Percentiles rank a stretch among this genome's conserved stretches.
phyloP scores from a whole-genome alignment of 2,797 vertebrate genomes.

The Gallirallus australis region DNA sequence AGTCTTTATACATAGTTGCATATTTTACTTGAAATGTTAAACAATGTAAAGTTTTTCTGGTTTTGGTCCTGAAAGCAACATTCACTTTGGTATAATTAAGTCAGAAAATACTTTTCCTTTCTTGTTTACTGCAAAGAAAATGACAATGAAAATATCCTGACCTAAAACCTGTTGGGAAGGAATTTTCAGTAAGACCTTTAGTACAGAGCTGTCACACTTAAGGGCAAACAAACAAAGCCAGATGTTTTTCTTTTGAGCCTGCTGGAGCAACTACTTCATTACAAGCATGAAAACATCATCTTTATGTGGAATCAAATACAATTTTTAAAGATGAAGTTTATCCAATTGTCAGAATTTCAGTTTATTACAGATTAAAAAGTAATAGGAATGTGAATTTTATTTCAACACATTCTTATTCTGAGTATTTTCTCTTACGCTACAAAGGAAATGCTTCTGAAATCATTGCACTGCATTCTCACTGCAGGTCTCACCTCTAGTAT shows the following conservation, averaged over 20 bases:
- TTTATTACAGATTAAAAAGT: background rate
- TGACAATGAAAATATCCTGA: background rate
- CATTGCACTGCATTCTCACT: background rate
- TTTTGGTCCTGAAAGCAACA: background rate
- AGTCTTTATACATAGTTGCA: background rate
- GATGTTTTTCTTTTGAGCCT: background rate
- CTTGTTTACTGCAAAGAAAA: background rate
- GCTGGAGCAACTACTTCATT: background rate
- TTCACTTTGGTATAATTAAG: background rate
- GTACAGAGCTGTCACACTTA: background rate
- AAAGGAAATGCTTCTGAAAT: background rate
- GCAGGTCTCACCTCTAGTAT: background rate
- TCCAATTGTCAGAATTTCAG: background rate
- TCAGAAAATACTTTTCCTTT: background rate
- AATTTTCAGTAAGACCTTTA: background rate
- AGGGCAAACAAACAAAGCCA: constrained; percentile 5
- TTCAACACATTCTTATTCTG: background rate
- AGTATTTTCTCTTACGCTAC: background rate
- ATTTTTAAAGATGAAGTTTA: constrained; percentile 8
- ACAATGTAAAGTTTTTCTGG: background rate
- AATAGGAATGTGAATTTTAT: background rate
- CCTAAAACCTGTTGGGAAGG: constrained; percentile 3
- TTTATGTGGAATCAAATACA: background rate
- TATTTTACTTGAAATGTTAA: background rate
- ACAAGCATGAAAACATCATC: background rate